phyloP scores from a whole-genome alignment of 1,140 invertebrate genomes.

The Drosophila nebulosa region DNA sequence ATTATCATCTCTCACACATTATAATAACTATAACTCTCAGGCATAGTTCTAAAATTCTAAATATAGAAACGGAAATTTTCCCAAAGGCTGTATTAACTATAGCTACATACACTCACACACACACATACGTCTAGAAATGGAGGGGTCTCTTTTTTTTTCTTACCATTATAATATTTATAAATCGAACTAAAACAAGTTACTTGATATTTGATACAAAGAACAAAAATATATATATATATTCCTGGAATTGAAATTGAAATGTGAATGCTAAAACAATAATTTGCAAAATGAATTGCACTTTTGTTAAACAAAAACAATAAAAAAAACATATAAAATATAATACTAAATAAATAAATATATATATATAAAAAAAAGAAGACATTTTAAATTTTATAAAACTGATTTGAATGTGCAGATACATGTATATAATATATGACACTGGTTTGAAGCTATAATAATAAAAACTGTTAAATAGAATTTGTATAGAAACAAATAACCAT shows the following conservation, averaged over 20 bases:
- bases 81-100: neutral
- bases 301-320: neutral
- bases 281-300: neutral
- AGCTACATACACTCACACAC: neutral
- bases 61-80: neutral
- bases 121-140: neutral
- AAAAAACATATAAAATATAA: neutral
- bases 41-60: neutral
- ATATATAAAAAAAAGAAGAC: neutral
- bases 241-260: neutral
- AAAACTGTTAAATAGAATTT: no score
- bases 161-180: neutral
- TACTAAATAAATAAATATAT: neutral
- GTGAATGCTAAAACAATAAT: neutral
- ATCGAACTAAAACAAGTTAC: neutral
- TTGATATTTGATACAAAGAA: neutral
- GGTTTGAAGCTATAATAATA: no score
- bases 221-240: neutral
- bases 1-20: neutral
- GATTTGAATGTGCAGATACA: no score
- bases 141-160: slow-evolving; percentile 4
- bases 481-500: no score
- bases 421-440: no score
- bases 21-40: neutral
- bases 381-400: no score